Conservation (phyloP, 1,140 invertebrate genomes). For the Eumaeus atala region DNA sequence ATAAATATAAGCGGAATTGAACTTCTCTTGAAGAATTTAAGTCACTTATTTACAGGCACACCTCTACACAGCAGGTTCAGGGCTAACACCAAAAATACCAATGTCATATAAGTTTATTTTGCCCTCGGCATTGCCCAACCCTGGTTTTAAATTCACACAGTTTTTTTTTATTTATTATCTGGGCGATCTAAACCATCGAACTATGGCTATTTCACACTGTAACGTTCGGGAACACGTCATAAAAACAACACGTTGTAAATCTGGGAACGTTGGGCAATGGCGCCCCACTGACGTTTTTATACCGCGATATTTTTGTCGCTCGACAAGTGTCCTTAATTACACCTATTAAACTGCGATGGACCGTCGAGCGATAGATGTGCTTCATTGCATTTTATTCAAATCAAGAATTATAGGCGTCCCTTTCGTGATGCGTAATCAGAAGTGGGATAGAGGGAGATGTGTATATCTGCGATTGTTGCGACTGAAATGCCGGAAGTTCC, state of each 20-base stretch:
- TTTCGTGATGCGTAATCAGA: conserved; percentile 22
- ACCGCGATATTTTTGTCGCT: conserved; percentile 57
- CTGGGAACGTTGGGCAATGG: conserved; percentile 55
- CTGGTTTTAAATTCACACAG: no score
- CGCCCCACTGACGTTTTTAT: conserved; percentile 56
- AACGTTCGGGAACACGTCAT: conserved; percentile 25
- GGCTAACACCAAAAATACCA: conserved; percentile 4
- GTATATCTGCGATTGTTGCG: conserved; percentile 21
- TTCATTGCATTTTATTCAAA: conserved; percentile 30
- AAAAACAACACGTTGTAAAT: conserved; percentile 34
- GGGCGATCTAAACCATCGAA: background rate
- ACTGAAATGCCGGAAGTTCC: conserved; percentile 59
- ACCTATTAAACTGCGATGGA: conserved; percentile 55
- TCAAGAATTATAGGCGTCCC: conserved; percentile 30
- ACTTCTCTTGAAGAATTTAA: no score
- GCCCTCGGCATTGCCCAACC: no score
- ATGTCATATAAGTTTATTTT: background rate
- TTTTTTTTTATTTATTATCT: no score
- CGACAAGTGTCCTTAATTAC: conserved; percentile 63
- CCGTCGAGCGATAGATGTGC: conserved; percentile 49
- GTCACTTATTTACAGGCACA: no score
- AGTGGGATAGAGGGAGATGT: conserved; percentile 29
- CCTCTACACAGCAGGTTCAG: background rate
- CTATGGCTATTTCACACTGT: background rate
- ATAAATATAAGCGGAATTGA: no score